A percentile compares a stretch with the other conserved stretches of the same genome.
These are phyloP conservation scores for Oreochromis grahami DNA, from an alignment of 2,797 vertebrate species.

Conservation along the genomic window DNA sequence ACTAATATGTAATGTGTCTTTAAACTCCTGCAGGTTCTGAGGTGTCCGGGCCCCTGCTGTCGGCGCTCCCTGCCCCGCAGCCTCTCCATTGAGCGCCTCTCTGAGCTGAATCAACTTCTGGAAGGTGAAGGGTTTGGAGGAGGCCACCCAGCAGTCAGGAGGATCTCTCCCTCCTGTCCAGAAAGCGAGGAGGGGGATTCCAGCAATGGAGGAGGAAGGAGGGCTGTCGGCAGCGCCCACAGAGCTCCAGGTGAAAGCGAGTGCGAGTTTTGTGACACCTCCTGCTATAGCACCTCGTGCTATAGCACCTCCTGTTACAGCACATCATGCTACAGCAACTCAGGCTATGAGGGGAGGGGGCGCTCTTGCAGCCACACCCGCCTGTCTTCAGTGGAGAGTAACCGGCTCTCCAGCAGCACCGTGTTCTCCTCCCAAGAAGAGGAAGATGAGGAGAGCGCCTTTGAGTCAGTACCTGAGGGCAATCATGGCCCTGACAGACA, in stretches of 20 bases:
- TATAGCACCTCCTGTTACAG: constrained; percentile 95
- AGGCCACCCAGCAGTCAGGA: constrained; percentile 66
- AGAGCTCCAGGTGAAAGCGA: constrained; percentile 80
- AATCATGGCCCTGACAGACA: constrained; percentile 79
- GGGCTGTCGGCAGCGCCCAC: constrained; percentile 64
- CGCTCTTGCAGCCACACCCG: constrained; percentile 91
- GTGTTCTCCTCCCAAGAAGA: constrained; percentile 96
- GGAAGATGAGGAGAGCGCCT: constrained; percentile 88
- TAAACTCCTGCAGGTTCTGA: constrained; percentile 49
- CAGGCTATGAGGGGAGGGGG: constrained; percentile 81
- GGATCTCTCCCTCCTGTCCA: constrained; percentile 63
- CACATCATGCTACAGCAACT: constrained; percentile 87
- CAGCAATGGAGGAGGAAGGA: constrained; percentile 65
- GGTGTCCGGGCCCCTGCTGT: constrained; percentile 74
- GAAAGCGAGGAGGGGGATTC: constrained; percentile 85
- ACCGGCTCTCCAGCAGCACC: constrained; percentile 93
- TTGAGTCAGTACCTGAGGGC: constrained; percentile 85
- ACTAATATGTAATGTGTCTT: not conserved
- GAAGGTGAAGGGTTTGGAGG: constrained; percentile 78
- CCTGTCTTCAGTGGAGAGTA: constrained; percentile 95
- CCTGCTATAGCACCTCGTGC: constrained; percentile 93
- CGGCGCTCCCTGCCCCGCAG: constrained; percentile 70
- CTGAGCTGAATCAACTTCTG: constrained; percentile 78
- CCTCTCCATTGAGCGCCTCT: constrained; percentile 79
- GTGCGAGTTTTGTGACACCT: constrained; percentile 89